Evolutionary conservation across 2,888 invertebrate species (phyloP), one percentile per base, ranked within the genome.

Genomic region (Zootermopsis nevadensis): DNA sequence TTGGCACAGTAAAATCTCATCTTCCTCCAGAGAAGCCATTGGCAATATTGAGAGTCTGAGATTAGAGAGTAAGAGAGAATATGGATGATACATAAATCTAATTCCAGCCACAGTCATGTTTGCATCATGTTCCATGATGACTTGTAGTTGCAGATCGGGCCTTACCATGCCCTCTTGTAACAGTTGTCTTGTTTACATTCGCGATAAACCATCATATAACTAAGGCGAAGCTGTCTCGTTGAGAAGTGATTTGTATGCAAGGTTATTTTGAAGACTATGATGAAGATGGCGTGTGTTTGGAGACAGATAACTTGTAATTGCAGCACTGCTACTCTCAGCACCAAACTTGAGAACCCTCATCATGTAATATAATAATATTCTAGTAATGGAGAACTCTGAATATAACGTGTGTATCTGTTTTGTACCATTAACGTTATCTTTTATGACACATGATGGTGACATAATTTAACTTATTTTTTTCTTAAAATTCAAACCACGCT

Each of bases 241-340:
- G 27, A 2, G 55, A 30, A 77, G 77, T 77, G 77, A 77, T 77
- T 77, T 77, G 55, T 77, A 77, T 77, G 77, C 77, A 77, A 77
- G 77, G 31, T 77, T 77, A 55, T 77, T 31, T 19, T 24, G 31
- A 15, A 22, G 77, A 77, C 10, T 27, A 55, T 31, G 31, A 42
- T 38, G 1, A n/a, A 30, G 48, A 22, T n/a, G 27, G 7, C 33
- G 55, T 77, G 53, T 31, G 53, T 77, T 31, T 77, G 55, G 15
- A 53, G n/a, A 77, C 6, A 33, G 69, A 69, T 69, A 69, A 69
- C 31, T 15, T 22, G 8, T 19, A 69, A 69, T 69, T 69, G 69
- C 31, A 69, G 31, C 31, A 15, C 33, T 31, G 33, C 27, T 60
- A 6, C 7, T 60, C 60, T 60, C 60, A n/a, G n/a, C 60, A 27